Evolutionary conservation across 2,113 vertebrate species (phyloP), one percentile per base, ranked within the genome.

Genomic region (Tetrao urogallus): DNA sequence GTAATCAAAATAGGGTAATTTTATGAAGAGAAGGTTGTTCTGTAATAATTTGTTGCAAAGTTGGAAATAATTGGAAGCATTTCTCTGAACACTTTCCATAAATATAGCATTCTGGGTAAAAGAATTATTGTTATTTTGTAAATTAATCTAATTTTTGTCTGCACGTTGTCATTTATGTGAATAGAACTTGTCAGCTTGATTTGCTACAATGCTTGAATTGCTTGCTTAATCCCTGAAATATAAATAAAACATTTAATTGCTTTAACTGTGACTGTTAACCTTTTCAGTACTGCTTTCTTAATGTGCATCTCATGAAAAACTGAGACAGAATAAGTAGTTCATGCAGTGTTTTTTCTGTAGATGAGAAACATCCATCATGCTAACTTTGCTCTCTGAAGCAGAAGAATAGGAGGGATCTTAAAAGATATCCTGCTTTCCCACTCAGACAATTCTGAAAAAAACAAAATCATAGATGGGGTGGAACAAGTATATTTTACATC

Each of bases 111-210:
- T 61, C 83, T 82, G 71, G 77, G 88, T 89, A 96, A 94, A 94
- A 25, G 74, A 93, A 93, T 94, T 94, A 94, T 88, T 94, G 83
- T 92, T 96, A 90, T 95, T 96, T 96, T 87, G 60, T 80, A 96
- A 97, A 94, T 95, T 94, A 96, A 96, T 96, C 79, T 95, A 89
- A 95, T 94, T 96, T 96, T 94, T 89, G 88, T 77, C 80, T 96
- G 74, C 72, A 54, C 4, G 0, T 93, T 97, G 95, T 94, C 83
- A 91, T 88, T 96, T 96, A 82, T 43, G 45, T 94, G 94, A 96
- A 94, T 93, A 93, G 57, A 28, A 92, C 67, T 91, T 96, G 92
- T 96, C 92, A 96, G 92, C 83, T 95, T 94, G 94, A 96, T 95
- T 96, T 95, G 83, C 85, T 96, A 88, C 76, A 95, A 89, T 90